Conservation (phyloP, 37 sponge, comb jelly and placozoan genomes). For the Ephydatia muelleri region DNA sequence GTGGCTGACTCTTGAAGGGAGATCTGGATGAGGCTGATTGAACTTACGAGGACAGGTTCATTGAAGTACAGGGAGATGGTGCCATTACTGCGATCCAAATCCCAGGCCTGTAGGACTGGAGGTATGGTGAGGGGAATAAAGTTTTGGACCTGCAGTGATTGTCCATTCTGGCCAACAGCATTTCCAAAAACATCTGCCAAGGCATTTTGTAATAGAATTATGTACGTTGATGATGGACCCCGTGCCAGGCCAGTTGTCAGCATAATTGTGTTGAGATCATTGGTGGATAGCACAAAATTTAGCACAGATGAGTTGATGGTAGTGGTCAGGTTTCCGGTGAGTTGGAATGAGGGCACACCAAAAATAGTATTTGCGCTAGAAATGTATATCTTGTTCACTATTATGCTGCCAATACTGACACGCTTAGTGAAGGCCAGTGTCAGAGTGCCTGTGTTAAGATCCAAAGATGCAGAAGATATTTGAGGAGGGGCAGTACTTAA, state of each 20-base stretch:
- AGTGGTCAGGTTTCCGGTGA: constrained; percentile 46
- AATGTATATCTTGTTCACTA: constrained; percentile 30
- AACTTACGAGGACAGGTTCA: constrained; percentile 27
- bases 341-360: constrained; percentile 24
- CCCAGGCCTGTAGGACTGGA: constrained; percentile 52
- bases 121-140: constrained; percentile 61
- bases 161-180: constrained; percentile 7
- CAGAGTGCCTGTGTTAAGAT: constrained; percentile 58
- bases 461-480: constrained; percentile 27
- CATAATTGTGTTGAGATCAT: constrained; percentile 76
- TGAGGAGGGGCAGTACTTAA: constrained; percentile 44
- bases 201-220: constrained; percentile 34
- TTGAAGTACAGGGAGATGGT: constrained; percentile 46
- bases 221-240: constrained; percentile 12
- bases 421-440: constrained; percentile 58
- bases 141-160: neutral
- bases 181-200: constrained; percentile 67
- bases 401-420: constrained; percentile 41
- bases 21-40: constrained; percentile 16
- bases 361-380: constrained; percentile 9
- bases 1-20: constrained; percentile 49
- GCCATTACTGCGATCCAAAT: constrained; percentile 12
- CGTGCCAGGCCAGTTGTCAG: constrained; percentile 49
- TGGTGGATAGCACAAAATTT: constrained; percentile 40
- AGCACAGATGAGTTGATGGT: constrained; percentile 54